Evolutionary conservation across 2,888 invertebrate species (phyloP), one percentile per base, ranked within the genome.

Genomic region (Zaprionus bogoriensis): DNA sequence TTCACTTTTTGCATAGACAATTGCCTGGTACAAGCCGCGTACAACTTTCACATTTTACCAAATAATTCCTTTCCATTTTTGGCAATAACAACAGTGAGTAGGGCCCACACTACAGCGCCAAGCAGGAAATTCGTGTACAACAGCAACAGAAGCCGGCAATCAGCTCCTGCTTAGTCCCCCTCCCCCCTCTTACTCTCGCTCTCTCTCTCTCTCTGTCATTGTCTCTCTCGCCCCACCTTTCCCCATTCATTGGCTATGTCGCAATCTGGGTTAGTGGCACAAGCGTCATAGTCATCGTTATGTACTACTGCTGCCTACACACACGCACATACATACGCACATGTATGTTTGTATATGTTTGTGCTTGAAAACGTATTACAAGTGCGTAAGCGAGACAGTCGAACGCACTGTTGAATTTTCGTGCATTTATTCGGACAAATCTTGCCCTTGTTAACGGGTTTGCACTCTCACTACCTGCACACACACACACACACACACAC

Each of bases 11-110:
- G 28, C 53, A 57, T 52, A 84, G 67, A 72, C 44, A 58, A 60
- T 64, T 58, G 41, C 46, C 27, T 39, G 64, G 67, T 45, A 60
- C 39, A 52, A 60, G 23, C 57, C 32, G 42, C 60, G n/a, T 45
- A 27, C 52, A 73, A 67, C 67, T 64, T 67, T 64, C 67, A 67
- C 68, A 70, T 60, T 64, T 61, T 20, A 51, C n/a, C 28, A 50
- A 22, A 41, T 61, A 27, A 62, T 82, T 73, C 77, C 82, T 76
- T 85, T 80, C 74, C 61, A 62, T 74, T 47, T 45, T 69, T 79
- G 82, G 72, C 57, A 55, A 58, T n/a, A n/a, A 71, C 6, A 65
- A 45, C 72, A 65, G 14, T 36, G 39, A 41, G 30, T 30, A 45
- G 45, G 36, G 55, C 46, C 22, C 47, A 39, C 9, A 69, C 22